These are phyloP conservation scores for Danaus plexippus DNA, from an alignment of 1,140 invertebrate species.

Conservation along the genomic window DNA sequence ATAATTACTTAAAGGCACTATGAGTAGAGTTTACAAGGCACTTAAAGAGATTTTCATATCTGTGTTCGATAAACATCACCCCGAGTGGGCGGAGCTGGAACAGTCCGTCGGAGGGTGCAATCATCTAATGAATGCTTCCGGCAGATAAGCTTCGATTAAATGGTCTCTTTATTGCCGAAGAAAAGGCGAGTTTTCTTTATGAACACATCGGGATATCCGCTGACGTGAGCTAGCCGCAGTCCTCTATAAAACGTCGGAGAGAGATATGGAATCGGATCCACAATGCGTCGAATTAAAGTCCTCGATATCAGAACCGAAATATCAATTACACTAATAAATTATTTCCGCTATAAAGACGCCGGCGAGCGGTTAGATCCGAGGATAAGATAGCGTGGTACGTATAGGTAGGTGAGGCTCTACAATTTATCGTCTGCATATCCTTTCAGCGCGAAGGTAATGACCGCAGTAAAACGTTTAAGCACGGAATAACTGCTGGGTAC, in stretches of 20 bases:
- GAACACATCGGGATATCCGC: conserved; percentile 59
- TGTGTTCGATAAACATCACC: conserved; percentile 26
- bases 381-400: conserved; percentile 52
- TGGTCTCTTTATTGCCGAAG: conserved; percentile 67
- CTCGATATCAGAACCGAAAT: conserved; percentile 26
- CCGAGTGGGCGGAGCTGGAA: conserved; percentile 33
- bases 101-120: conserved; percentile 61
- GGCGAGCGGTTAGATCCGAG: conserved; percentile 45
- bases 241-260: no score
- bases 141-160: conserved; percentile 70
- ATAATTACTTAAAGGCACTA: no score
- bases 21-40: no score
- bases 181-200: conserved; percentile 65
- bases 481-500: conserved; percentile 69
- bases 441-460: conserved; percentile 71
- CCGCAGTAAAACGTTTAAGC: conserved; percentile 72
- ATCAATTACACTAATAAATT: conserved; percentile 35
- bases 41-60: conserved; percentile 25
- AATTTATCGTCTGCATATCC: conserved; percentile 71
- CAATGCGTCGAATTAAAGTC: conserved; percentile 11
- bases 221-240: no score
- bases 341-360: conserved; percentile 44
- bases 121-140: conserved; percentile 71
- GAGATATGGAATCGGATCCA: no score
- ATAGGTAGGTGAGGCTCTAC: conserved; percentile 50